Base-by-base conservation (phyloP, 2,888 invertebrate genomes). In the Ceriagrion tenellum region DNA sequence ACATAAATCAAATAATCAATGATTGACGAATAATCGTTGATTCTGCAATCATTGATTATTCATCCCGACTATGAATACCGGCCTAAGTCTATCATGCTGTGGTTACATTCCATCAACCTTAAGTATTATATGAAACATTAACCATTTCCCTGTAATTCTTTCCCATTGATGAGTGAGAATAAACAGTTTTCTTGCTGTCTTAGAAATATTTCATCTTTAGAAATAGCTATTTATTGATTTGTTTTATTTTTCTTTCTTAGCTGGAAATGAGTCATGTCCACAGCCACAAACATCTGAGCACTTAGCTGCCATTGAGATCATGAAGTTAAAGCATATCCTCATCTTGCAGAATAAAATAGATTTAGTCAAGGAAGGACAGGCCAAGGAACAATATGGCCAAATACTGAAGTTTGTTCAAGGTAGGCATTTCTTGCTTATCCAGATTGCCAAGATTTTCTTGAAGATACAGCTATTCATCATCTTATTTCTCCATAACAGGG, bases 261-360 rank as follows among this genome's bases (percentile, higher is more conserved):
- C 97, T 97, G 99, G 99, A 95, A 99, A 99, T 97, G 99, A 99
- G 97, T 99, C 99, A 0, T 99, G 99, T 97, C 99, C 99, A 0
- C 99, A 99, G 97, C 99, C 99, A 0, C 99, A 99, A 97, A 99
- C 99, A 0, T 99, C 99, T 95, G 99, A 99, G 97, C 99, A 99
- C 97, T 98, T 99, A 97, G 99, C 99, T 95, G 99, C 99, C 95
- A 99, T 99, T 96, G 99, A 99, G 97, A 99, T 99, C 96, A 99
- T 99, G 99, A 99, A 99, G 97, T 97, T 99, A 96, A 99, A 99
- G 97, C 99, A 99, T 97, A 99, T 99, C 96, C 98, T 99, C 88
- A 99, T 99, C 96, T 97, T 99, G 96, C 99, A 99, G 97, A 99
- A 99, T 97, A 99, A 99, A 97, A 99, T 99, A 96, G 99, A 99